Evolutionary conservation across 2,888 invertebrate genomes (phyloP).

Genomic region (Papilio elwesi): DNA sequence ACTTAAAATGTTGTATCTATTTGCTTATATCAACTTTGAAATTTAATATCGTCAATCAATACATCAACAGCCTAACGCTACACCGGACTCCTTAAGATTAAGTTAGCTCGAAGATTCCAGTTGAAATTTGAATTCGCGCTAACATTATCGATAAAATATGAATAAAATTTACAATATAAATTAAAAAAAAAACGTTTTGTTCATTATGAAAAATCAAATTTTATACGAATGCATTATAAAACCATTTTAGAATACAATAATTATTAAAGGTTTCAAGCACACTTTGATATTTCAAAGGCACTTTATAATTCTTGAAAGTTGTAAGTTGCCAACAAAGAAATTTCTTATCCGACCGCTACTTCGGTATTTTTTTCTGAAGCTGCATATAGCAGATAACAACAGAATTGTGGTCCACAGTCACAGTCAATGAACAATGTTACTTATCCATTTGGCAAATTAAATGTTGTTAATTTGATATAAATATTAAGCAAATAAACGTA

Average conservation of each 20-base stretch:
- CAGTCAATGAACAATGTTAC: too few species aligned
- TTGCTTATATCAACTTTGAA: too few species aligned
- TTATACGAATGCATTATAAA: too few species aligned
- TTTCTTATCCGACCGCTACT: constrained; percentile 16
- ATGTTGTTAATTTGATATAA: too few species aligned
- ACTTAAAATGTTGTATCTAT: constrained; percentile 18
- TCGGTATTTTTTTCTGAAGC: constrained; percentile 1
- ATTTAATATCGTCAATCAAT: too few species aligned
- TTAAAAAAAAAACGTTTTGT: background rate
- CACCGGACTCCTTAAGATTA: too few species aligned
- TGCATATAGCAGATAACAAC: background rate
- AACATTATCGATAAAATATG: too few species aligned
- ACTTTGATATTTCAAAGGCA: constrained; percentile 10
- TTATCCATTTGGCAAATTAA: too few species aligned
- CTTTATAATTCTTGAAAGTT: constrained; percentile 10
- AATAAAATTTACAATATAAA: background rate
- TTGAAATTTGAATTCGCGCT: background rate
- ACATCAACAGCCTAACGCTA: too few species aligned
- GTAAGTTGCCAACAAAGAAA: constrained; percentile 12
- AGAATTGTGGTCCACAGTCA: background rate
- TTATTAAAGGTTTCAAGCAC: constrained; percentile 13
- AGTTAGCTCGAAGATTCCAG: too few species aligned
- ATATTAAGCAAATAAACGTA: too few species aligned
- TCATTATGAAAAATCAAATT: background rate
- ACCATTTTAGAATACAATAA: too few species aligned